Evolutionary conservation across 2,797 vertebrate species (phyloP).

Genomic region (Sebastes trivittatus): DNA sequence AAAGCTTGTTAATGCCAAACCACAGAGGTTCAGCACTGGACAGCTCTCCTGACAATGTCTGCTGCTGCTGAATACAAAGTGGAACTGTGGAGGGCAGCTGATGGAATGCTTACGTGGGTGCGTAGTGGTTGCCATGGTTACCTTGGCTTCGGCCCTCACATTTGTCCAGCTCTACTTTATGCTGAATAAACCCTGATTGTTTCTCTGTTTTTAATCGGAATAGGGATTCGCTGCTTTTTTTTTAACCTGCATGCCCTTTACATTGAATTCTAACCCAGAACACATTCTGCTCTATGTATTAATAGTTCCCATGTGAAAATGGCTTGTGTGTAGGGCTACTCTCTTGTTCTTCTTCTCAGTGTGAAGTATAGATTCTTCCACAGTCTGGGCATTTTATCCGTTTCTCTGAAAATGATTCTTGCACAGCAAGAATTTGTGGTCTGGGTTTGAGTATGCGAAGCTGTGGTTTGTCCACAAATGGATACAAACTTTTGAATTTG

Average conservation of each 20-base stretch:
- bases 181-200: neutral
- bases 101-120: constrained; percentile 26
- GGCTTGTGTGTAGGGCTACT: neutral
- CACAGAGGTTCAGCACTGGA: constrained; percentile 22
- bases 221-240: neutral
- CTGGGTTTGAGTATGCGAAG: neutral
- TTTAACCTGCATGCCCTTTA: neutral
- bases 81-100: constrained; percentile 13
- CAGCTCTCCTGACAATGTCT: constrained; percentile 23
- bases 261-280: neutral
- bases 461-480: neutral
- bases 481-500: neutral
- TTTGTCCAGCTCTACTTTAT: neutral
- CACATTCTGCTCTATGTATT: neutral
- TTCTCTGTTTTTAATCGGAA: neutral
- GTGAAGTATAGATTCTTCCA: neutral
- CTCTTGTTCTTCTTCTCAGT: neutral
- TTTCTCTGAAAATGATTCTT: neutral
- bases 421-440: neutral
- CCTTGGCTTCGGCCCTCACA: constrained; percentile 5
- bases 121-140: constrained; percentile 42
- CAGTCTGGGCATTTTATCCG: neutral
- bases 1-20: neutral
- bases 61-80: constrained; percentile 37
- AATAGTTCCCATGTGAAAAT: neutral